Percentiles rank a stretch among this genome's conserved stretches.
These are phyloP conservation scores for Gobio occitaniae DNA, from an alignment of 2,797 vertebrate genomes.

Conservation along the genomic window DNA sequence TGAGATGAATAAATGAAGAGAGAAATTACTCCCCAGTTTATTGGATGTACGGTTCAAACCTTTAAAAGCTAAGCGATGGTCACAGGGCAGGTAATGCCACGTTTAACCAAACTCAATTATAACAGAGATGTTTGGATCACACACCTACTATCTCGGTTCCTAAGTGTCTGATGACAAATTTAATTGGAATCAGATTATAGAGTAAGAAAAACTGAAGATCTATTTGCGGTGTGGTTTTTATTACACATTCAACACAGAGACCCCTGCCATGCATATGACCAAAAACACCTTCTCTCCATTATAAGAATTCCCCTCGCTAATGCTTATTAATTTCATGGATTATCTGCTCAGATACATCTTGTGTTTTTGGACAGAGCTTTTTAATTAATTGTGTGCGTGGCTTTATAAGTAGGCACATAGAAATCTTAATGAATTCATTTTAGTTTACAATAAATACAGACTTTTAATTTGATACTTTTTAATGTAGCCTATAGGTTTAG, in stretches of 20 bases:
- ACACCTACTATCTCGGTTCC: slow-evolving; percentile 72
- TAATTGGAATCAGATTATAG: slow-evolving; percentile 87
- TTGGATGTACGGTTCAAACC: slow-evolving; percentile 77
- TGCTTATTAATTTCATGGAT: slow-evolving; percentile 85
- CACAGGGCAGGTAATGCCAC: slow-evolving; percentile 80
- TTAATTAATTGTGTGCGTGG: slow-evolving; percentile 82
- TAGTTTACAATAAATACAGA: background rate
- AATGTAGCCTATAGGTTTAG: background rate
- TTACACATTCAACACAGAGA: slow-evolving; percentile 75
- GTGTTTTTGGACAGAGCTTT: slow-evolving; percentile 75
- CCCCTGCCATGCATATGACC: slow-evolving; percentile 77
- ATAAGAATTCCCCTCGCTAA: slow-evolving; percentile 78
- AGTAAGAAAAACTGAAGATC: slow-evolving; percentile 70
- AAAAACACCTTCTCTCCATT: slow-evolving; percentile 70
- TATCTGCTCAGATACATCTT: slow-evolving; percentile 82
- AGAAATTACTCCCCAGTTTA: slow-evolving; percentile 75
- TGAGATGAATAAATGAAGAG: slow-evolving; percentile 64
- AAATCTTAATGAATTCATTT: background rate
- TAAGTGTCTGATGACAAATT: slow-evolving; percentile 77
- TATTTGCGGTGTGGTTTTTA: slow-evolving; percentile 77
- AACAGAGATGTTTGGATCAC: slow-evolving; percentile 82
- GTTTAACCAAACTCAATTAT: slow-evolving; percentile 86
- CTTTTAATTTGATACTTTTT: background rate
- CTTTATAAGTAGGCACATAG: slow-evolving; percentile 71
- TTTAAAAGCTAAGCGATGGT: slow-evolving; percentile 77